Base-by-base conservation (phyloP, 1,140 invertebrate genomes). In the Alviniconcha marisindica region DNA sequence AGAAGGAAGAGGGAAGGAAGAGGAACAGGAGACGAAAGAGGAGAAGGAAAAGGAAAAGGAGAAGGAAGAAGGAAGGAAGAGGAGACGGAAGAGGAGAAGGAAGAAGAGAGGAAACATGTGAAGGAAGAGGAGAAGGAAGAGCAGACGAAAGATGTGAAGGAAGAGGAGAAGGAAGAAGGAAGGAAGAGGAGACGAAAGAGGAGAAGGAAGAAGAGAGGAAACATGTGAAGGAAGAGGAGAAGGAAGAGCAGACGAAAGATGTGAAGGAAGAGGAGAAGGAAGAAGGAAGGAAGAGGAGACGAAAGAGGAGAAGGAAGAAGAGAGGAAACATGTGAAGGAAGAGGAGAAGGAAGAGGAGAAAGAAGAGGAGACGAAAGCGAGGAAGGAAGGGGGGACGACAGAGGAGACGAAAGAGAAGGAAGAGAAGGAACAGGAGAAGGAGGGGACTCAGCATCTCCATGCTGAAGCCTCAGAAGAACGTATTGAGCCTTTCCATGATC, bases 251-350 rank as follows among this genome's bases (percentile, higher is more conserved):
- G 44, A n/a, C n/a, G n/a, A n/a, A n/a, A n/a, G n/a, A n/a, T n/a
- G n/a, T n/a, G n/a, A n/a, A n/a, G 4, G 2, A 15, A 77, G 15
- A 18, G 38, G 44, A 21, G 14, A 21, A 54, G 38, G 14, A 24
- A 48, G 38, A 15, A 21, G 31, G 38, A 15, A 18, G 48, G 15
- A 33, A 24, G 28, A 21, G 21, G 31, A 31, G 38, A 42, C 15
- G 38, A 21, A 38, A 51, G 38, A 51, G 1, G 54, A 80, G 78
- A 80, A 21, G 38, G 78, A 80, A 54, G 7, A 36, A 63, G 31
- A 40, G 78, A 80, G 56, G 60, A 54, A 80, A 54, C 60, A 33
- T 15, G 78, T 60, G 51, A 80, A 33, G 63, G 78, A 80, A 33
- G 38, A 54, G 63, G 56, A 21, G 28, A 60, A 14, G 7, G 31